These are phyloP conservation scores for Noturus placidus DNA, from an alignment of 2,113 vertebrate genomes.

Conservation along the genomic window DNA sequence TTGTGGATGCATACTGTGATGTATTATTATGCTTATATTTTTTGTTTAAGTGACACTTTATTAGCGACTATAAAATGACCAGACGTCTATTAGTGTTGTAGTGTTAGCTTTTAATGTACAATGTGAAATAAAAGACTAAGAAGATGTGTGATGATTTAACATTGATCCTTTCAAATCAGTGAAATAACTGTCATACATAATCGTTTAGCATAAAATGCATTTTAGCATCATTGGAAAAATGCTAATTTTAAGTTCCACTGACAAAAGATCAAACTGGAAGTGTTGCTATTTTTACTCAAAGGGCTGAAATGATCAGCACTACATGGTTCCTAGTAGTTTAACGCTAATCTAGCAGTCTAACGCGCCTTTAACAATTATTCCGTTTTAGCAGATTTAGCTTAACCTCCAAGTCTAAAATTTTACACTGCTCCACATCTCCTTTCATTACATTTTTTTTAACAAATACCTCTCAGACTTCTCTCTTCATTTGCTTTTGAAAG, in stretches of 20 bases:
- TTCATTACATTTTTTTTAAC: neutral
- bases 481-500: slow-evolving; percentile 27
- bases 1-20: neutral
- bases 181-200: neutral
- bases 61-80: neutral
- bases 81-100: neutral
- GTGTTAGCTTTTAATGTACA: neutral
- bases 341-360: neutral
- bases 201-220: neutral
- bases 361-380: neutral
- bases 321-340: neutral
- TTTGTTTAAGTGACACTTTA: neutral
- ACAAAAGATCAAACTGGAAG: neutral
- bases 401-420: slow-evolving; percentile 28
- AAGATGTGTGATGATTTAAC: neutral
- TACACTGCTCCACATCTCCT: slow-evolving; percentile 42
- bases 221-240: neutral
- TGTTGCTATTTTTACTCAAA: neutral
- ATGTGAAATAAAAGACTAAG: neutral
- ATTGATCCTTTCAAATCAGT: neutral
- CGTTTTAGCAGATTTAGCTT: slow-evolving; percentile 33
- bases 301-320: slow-evolving; percentile 3
- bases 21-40: neutral
- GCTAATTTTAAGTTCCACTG: neutral
- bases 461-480: neutral